Conservation (phyloP, 2,113 vertebrate genomes). For the Odontesthes bonariensis region DNA sequence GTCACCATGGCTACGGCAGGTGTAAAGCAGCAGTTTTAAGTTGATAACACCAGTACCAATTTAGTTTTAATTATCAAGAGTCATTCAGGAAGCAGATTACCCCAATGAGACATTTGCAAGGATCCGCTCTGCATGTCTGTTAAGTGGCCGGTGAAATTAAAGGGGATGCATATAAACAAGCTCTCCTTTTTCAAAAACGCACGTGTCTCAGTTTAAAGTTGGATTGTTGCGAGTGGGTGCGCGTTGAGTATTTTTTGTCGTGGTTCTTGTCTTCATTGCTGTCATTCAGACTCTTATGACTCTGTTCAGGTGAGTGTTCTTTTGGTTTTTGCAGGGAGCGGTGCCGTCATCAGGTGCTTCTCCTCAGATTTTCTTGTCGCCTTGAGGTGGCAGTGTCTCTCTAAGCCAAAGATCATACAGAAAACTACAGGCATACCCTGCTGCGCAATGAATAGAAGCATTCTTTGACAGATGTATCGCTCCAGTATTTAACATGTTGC, state of each 20-base stretch:
- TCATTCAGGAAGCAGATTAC: conserved; percentile 69
- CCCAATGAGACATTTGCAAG: conserved; percentile 53
- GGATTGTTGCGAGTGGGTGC: conserved; percentile 9
- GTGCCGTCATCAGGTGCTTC: not conserved
- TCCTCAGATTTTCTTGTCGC: conserved; percentile 24
- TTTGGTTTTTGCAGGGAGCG: not conserved
- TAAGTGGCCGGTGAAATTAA: conserved; percentile 69
- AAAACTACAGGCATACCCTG: not conserved
- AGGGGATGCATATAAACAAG: conserved; percentile 56
- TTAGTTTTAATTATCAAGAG: conserved; percentile 72
- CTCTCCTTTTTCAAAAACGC: conserved; percentile 3
- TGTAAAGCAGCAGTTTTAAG: conserved; percentile 68
- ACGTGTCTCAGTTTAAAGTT: not conserved
- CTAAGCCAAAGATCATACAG: conserved; percentile 9
- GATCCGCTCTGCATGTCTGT: conserved; percentile 54
- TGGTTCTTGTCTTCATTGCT: conserved; percentile 6
- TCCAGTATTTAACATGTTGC: conserved; percentile 33
- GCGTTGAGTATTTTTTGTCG: conserved; percentile 7
- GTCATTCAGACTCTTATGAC: conserved; percentile 15
- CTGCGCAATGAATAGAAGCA: conserved; percentile 21
- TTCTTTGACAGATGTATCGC: conserved; percentile 10
- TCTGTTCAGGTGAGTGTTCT: conserved; percentile 11
- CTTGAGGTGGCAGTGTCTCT: conserved; percentile 76
- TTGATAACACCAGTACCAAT: conserved; percentile 69
- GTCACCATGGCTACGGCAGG: conserved; percentile 72